A percentile compares a stretch with the other conserved stretches of the same genome.
These are phyloP conservation scores for Nothocercus julius DNA, from an alignment of 2,113 vertebrate genomes.

Conservation along the genomic window DNA sequence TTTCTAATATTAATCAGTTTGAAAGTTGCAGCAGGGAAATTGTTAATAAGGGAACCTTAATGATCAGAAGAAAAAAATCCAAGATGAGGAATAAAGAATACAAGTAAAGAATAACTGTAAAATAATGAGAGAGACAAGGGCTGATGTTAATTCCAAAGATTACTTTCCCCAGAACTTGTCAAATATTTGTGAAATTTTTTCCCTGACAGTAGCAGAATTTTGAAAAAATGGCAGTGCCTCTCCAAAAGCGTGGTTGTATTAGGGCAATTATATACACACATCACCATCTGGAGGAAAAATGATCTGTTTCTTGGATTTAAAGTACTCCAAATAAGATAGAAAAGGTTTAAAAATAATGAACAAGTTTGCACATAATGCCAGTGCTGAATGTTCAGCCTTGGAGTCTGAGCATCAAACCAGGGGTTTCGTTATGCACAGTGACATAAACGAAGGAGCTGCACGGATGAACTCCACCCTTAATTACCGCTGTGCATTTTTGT, in stretches of 20 bases:
- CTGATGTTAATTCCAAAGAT: neutral
- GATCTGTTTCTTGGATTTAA: neutral
- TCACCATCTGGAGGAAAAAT: neutral
- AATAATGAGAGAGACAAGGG: accelerated
- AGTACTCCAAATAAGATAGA: neutral
- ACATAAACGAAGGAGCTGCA: neutral
- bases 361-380: neutral
- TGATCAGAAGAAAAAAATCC: neutral
- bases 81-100: neutral
- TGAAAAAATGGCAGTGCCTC: neutral
- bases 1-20: neutral
- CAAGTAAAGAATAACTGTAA: neutral
- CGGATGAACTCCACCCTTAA: neutral
- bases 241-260: neutral
- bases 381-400: neutral
- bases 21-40: neutral
- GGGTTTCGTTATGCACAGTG: neutral
- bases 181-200: neutral
- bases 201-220: neutral
- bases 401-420: neutral
- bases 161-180: neutral
- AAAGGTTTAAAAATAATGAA: neutral
- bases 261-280: neutral
- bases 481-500: accelerated
- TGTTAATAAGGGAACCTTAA: neutral